phyloP scores from a whole-genome alignment of 2,888 invertebrate genomes.

The Oligia latruncula region DNA sequence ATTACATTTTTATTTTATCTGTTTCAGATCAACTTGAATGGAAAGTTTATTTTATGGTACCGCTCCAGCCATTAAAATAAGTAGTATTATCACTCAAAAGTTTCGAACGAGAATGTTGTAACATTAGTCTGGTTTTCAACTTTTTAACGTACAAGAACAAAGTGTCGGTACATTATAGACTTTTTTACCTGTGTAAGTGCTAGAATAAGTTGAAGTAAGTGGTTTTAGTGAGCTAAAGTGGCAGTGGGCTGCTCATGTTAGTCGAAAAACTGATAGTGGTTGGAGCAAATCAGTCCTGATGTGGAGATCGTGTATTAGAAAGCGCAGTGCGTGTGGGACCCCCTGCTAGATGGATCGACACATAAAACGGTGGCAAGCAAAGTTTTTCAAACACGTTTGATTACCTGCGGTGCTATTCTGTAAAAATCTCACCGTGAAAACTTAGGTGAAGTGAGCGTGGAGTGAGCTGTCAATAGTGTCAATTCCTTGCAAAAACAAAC shows the following conservation, averaged over 20 bases:
- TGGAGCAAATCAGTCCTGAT: not conserved
- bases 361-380: not conserved
- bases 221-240: not conserved
- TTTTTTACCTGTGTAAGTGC: slow-evolving; percentile 9
- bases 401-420: no score
- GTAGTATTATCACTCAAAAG: slow-evolving; percentile 46
- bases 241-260: not conserved
- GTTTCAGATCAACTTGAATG: slow-evolving; percentile 36
- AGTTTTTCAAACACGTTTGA: no score
- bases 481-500: no score
- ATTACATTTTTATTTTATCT: slow-evolving; percentile 45
- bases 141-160: slow-evolving; percentile 40
- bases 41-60: slow-evolving; percentile 52
- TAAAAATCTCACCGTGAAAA: no score
- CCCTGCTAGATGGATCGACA: not conserved
- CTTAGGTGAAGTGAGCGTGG: no score
- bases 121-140: slow-evolving; percentile 35
- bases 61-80: slow-evolving; percentile 50
- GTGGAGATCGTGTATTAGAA: not conserved
- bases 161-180: slow-evolving; percentile 7
- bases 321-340: not conserved
- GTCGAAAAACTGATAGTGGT: not conserved
- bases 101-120: slow-evolving; percentile 37
- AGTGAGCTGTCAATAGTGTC: no score
- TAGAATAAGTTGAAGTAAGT: not conserved